Conservation (phyloP, 2,113 vertebrate species). For the Cottus gobio region DNA sequence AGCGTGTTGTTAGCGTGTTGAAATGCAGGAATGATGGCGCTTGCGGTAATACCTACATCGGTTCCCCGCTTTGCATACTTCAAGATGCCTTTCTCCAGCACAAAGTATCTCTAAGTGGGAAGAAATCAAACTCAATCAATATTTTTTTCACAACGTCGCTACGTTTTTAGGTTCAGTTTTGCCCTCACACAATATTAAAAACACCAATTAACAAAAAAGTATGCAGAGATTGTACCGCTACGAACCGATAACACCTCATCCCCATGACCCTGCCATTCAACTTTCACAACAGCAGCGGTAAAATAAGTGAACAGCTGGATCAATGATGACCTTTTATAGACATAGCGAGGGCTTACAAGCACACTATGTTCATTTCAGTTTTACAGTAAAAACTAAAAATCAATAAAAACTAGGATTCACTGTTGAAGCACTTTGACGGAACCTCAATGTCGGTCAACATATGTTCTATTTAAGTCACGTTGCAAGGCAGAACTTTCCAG, state of each 20-base stretch:
- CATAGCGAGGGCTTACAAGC: constrained; percentile 5
- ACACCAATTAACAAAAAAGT: not conserved
- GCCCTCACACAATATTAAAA: constrained; percentile 3
- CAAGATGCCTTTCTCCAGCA: constrained; percentile 94
- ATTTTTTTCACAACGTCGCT: not conserved
- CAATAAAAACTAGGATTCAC: not conserved
- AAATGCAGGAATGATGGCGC: not conserved
- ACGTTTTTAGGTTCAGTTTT: not conserved
- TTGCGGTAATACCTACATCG: constrained; percentile 86
- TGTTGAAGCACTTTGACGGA: not conserved
- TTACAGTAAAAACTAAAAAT: constrained; percentile 20
- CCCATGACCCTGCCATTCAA: constrained; percentile 4
- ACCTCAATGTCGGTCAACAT: not conserved
- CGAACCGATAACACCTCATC: not conserved
- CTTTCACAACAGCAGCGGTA: constrained; percentile 29
- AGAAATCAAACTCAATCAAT: constrained; percentile 26
- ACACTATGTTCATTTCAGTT: not conserved
- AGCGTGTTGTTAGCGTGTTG: not conserved
- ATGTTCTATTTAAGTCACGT: constrained; percentile 12
- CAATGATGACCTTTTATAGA: not conserved
- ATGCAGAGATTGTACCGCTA: not conserved
- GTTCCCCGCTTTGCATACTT: constrained; percentile 91
- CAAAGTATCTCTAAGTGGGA: constrained; percentile 91
- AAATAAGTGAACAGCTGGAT: not conserved
- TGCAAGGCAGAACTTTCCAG: constrained; percentile 42